phyloP scores from a whole-genome alignment of 2,113 vertebrate species.

The Atractosteus spatula region DNA sequence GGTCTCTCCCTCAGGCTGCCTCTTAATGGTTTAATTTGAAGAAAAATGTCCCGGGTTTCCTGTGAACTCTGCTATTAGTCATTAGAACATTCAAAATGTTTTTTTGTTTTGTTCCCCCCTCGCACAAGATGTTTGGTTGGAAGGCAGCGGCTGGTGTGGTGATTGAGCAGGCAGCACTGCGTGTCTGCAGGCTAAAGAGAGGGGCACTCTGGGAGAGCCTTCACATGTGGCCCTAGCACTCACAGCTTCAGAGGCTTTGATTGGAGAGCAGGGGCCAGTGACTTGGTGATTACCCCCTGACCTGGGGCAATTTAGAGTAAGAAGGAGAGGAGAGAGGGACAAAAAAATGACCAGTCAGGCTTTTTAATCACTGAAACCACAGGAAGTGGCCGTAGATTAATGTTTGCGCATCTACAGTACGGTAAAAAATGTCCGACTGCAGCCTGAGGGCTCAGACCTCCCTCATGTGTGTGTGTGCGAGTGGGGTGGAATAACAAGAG shows the following conservation, averaged over 20 bases:
- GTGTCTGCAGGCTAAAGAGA: neutral
- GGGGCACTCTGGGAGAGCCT: slow-evolving; percentile 21
- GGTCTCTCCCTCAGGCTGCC: slow-evolving; percentile 10
- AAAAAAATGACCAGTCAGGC: slow-evolving; percentile 74
- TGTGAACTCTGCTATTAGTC: slow-evolving; percentile 93
- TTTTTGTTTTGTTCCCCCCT: slow-evolving; percentile 51
- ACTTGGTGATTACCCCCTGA: slow-evolving; percentile 80
- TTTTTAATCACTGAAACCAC: slow-evolving; percentile 61
- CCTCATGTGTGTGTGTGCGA: slow-evolving; percentile 26
- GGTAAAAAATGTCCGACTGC: slow-evolving; percentile 54
- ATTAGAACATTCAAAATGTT: slow-evolving; percentile 79
- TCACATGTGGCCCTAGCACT: neutral
- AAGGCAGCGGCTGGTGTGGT: slow-evolving; percentile 37
- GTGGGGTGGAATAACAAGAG: too few species aligned
- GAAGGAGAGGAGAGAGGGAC: slow-evolving; percentile 41
- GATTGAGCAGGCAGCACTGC: slow-evolving; percentile 5
- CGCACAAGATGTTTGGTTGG: slow-evolving; percentile 38
- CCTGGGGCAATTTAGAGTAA: slow-evolving; percentile 75
- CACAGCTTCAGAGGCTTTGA: slow-evolving; percentile 27
- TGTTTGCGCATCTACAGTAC: slow-evolving; percentile 55
- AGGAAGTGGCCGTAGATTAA: slow-evolving; percentile 58
- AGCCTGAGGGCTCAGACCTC: slow-evolving; percentile 56
- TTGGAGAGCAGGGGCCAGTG: slow-evolving; percentile 53
- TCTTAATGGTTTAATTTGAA: slow-evolving; percentile 96
- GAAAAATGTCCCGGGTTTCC: slow-evolving; percentile 95